Evolutionary conservation across 2,888 invertebrate species (phyloP), one percentile per base, ranked within the genome.

Genomic region (Homarus gammarus): DNA sequence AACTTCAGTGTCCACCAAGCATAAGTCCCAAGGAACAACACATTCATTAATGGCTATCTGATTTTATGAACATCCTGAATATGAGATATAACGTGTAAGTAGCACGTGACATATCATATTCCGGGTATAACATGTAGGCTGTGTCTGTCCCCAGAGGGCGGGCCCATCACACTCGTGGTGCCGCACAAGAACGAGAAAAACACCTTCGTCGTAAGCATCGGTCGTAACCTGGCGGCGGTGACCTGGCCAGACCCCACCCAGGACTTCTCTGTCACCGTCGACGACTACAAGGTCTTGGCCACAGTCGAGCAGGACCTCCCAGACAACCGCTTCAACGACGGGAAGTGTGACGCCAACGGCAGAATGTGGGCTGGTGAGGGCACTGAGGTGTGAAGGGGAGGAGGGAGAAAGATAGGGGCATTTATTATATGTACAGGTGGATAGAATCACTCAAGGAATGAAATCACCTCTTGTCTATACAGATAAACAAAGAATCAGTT

Each of bases 281-380:
- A 70, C 3, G 70, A 70, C 33, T 6, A 94, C 92, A 94, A 94
- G 83, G 93, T 95, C 15, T 91, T 96, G 2, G 94, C 95, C 0
- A 95, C 95, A 92, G 95, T 96, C 15, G 95, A 95, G 10, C 92
- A 93, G 0, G 93, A 94, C 89, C 94, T 94, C 92, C 94, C 93
- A 5, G 93, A 93, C 31, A 96, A 96, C 93, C 94, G 96, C 92
- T 95, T 97, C 93, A 97, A 97, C 93, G 97, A 97, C 93, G 97
- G 96, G 40, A 97, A 97, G 94, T 96, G 96, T 44, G 97, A 97
- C 95, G 96, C 8, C 93, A 94, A 93, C 56, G 97, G 97, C 6
- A 94, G 96, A 81, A 94, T 97, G 40, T 97, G 96, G 96, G 95
- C 96, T 92, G 96, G 96, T 95, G 40, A 68, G 83, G 1, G 31